Conservation (phyloP, 2,888 invertebrate species). For the Augiades crinisus region DNA sequence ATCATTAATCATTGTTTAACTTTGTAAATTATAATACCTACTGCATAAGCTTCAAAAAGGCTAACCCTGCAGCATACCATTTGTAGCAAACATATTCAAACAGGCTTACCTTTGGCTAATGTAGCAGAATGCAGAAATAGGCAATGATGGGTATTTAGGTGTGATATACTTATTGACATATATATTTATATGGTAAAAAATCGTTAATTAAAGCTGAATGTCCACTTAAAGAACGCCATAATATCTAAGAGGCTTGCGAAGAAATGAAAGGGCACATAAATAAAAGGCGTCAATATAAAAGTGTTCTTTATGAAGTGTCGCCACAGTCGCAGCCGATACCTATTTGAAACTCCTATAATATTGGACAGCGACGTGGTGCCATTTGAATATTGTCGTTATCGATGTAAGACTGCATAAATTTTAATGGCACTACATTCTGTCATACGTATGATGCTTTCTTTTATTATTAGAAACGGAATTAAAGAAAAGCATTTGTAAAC, state of each 20-base stretch:
- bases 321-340: constrained; percentile 68
- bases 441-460: no score
- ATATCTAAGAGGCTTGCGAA: constrained; percentile 59
- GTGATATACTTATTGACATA: neutral
- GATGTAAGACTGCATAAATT: neutral
- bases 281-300: constrained; percentile 77
- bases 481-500: no score
- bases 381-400: constrained; percentile 10
- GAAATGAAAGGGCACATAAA: constrained; percentile 74
- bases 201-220: constrained; percentile 1
- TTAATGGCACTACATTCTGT: no score
- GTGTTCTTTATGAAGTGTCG: constrained; percentile 79
- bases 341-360: constrained; percentile 77
- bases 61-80: no score
- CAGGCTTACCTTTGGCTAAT: no score
- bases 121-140: no score
- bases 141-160: no score
- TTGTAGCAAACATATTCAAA: no score
- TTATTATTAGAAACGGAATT: no score
- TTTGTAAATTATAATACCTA: no score
- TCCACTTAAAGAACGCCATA: neutral
- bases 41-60: no score
- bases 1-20: no score
- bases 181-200: neutral
- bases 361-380: constrained; percentile 50